Conservation (phyloP, 2,113 vertebrate genomes). For the Lepus europaeus region DNA sequence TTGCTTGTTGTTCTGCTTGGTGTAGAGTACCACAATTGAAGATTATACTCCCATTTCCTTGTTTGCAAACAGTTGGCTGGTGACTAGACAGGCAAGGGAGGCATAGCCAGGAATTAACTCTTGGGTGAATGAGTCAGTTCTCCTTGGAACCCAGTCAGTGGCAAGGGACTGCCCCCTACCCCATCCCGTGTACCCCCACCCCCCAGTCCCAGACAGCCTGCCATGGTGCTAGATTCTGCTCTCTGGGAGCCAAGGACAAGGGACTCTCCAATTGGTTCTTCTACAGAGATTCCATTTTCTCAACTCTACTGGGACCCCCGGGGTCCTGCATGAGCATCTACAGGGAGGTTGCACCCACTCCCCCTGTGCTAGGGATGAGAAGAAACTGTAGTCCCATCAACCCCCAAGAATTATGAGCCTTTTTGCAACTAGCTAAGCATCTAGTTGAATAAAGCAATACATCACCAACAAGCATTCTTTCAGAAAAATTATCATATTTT, state of each 20-base stretch:
- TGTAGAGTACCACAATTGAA: slow-evolving; percentile 76
- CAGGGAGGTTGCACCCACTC: slow-evolving; percentile 75
- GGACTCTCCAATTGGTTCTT: slow-evolving; percentile 70
- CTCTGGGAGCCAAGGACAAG: slow-evolving; percentile 76
- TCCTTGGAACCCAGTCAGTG: slow-evolving; percentile 67
- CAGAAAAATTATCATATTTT: slow-evolving; percentile 73
- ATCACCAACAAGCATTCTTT: slow-evolving; percentile 83
- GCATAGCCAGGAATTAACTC: slow-evolving; percentile 60
- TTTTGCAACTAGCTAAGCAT: slow-evolving; percentile 83
- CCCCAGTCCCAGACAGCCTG: slow-evolving; percentile 62
- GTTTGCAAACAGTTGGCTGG: slow-evolving; percentile 76
- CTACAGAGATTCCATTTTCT: slow-evolving; percentile 52
- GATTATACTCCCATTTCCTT: slow-evolving; percentile 79
- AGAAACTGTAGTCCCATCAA: slow-evolving; percentile 77
- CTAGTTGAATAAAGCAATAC: slow-evolving; percentile 84
- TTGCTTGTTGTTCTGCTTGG: slow-evolving; percentile 77
- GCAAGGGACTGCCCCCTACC: slow-evolving; percentile 65
- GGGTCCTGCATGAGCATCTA: slow-evolving; percentile 57
- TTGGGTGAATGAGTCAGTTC: slow-evolving; percentile 67
- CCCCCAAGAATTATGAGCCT: slow-evolving; percentile 74
- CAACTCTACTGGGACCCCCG: slow-evolving; percentile 67
- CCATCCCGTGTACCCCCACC: no score
- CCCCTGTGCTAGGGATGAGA: slow-evolving; percentile 81
- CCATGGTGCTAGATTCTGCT: slow-evolving; percentile 81
- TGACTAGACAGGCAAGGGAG: slow-evolving; percentile 75